These are phyloP conservation scores for Cotesia vestalis DNA, from an alignment of 1,140 invertebrate species.

Conservation along the genomic window DNA sequence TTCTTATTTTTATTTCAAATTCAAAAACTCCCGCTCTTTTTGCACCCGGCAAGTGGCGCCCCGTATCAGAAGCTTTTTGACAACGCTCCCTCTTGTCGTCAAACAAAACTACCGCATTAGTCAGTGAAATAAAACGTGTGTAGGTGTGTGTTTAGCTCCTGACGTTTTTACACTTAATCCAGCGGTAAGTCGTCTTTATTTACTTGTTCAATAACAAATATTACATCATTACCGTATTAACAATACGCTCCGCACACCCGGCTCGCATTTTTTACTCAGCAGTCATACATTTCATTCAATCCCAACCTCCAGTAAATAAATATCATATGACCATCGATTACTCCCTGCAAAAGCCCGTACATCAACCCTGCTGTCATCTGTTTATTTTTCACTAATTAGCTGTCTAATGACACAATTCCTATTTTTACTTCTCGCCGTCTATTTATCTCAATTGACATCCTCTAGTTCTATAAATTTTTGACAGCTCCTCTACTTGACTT, in stretches of 20 bases:
- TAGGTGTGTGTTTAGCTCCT: conserved; percentile 53
- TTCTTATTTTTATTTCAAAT: too few relatives aligned
- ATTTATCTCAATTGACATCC: background rate
- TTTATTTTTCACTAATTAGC: conserved; percentile 3
- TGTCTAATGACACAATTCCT: background rate
- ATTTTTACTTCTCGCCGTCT: background rate
- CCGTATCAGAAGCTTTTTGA: too few relatives aligned
- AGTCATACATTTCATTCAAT: background rate
- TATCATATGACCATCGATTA: background rate
- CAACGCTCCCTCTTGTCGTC: too few relatives aligned
- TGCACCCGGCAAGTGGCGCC: too few relatives aligned
- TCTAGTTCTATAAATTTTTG: too few relatives aligned
- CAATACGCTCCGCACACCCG: conserved; percentile 33
- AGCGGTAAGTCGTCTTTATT: conserved; percentile 63
- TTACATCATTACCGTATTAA: conserved; percentile 56
- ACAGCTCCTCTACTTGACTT: too few relatives aligned
- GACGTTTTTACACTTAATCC: conserved; percentile 59
- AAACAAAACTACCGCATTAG: too few relatives aligned
- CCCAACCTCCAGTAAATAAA: too few relatives aligned
- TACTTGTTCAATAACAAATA: conserved; percentile 57
- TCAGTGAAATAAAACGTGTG: conserved; percentile 28
- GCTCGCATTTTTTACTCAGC: conserved; percentile 14
- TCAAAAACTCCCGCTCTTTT: too few relatives aligned
- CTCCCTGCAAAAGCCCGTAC: background rate
- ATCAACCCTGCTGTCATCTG: conserved; percentile 13